Evolutionary conservation across 2,888 invertebrate species (phyloP).

Genomic region (Neoascia interrupta): DNA sequence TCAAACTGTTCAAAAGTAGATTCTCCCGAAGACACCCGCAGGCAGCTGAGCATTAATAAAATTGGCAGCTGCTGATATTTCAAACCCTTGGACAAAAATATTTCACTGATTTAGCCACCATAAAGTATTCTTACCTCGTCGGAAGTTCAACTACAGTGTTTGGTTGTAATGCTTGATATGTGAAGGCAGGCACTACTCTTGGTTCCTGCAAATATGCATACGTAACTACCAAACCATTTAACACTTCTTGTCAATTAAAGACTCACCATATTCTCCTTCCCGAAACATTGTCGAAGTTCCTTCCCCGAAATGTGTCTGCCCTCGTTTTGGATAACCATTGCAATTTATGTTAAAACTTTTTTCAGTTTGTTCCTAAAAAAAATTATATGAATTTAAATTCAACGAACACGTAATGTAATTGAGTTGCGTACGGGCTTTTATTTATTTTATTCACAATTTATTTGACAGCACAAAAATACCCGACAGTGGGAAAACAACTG

Average conservation of each 20-base stretch:
- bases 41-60: no score
- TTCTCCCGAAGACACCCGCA: no score
- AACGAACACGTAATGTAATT: conserved; percentile 37
- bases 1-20: no score
- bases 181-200: conserved; percentile 77
- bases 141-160: conserved; percentile 77
- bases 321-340: conserved; percentile 22
- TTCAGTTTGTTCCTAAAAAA: not conserved
- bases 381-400: conserved; percentile 45
- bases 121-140: conserved; percentile 75
- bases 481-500: conserved; percentile 10
- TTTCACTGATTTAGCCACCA: no score
- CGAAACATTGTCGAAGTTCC: conserved; percentile 35
- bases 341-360: conserved; percentile 25
- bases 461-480: conserved; percentile 36
- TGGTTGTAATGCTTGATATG: conserved; percentile 77
- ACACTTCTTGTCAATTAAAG: not conserved
- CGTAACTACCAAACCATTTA: not conserved
- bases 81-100: no score
- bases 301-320: conserved; percentile 55
- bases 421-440: no score
- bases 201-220: conserved; percentile 65
- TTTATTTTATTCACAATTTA: conserved; percentile 43
- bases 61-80: no score
- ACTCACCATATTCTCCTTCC: conserved; percentile 31